Base-by-base conservation (phyloP, 2,888 invertebrate species). In the Colostygia pectinataria region DNA sequence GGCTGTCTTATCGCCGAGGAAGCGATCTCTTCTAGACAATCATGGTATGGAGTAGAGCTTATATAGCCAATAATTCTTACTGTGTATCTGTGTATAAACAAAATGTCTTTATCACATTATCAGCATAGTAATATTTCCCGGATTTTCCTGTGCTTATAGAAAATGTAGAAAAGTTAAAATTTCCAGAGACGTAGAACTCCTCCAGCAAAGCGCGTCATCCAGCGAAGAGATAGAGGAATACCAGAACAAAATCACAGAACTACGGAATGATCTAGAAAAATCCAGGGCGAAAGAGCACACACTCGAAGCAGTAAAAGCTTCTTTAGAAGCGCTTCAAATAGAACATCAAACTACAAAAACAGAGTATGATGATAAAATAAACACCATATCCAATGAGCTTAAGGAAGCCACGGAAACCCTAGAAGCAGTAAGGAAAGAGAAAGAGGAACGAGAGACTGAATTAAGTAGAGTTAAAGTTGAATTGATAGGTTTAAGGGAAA, bases 261-360 rank as follows among this genome's bases (percentile, higher is more conserved):
- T 90, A 24, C 74, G 90, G n/a, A 64, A 65, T 23, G 89, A 90
- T 47, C 61, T 90, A 20, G 89, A 91, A 67, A 85, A 88, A 37
- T 80, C 92, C 0, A 91, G 92, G 58, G 92, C 92, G 61, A 86
- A 92, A 55, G 92, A 92, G 62, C 75, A 80, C 5, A 90, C 81
- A 60, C 68, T 91, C 61, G 80, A 84, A 62, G 80, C 86, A 27
- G 61, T 92, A 31, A 80, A 81, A 61, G 83, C 82, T 31, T 79
- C 76, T 4, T 83, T 83, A 77, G 87, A 84, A 69, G 80, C 77
- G 10, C 70, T 83, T 69, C 87, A 78, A 74, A 87, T 88, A 59
- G 88, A 89, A 69, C 83, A 89, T 42, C 82, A 80, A 64, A 84
- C 89, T 1, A 77, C 80, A 6, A 74, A 75, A 20, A 77, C 80